phyloP scores from a whole-genome alignment of 2,797 vertebrate genomes.

The Limosa lapponica region DNA sequence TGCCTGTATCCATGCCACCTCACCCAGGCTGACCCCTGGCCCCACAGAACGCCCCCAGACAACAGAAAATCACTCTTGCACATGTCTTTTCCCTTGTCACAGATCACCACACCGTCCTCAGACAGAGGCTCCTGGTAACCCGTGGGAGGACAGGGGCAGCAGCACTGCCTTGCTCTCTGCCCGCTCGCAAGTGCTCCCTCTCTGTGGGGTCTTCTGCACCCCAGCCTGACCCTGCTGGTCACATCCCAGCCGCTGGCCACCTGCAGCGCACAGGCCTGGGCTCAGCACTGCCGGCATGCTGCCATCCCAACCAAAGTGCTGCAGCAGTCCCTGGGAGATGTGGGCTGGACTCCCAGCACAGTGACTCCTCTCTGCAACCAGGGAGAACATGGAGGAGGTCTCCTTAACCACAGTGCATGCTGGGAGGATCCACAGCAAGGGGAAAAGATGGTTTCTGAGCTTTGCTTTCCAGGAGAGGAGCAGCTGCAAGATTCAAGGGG shows the following conservation, averaged over 20 bases:
- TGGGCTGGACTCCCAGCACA: neutral
- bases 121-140: neutral
- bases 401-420: neutral
- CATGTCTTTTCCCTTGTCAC: neutral
- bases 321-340: neutral
- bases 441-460: neutral
- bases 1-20: accelerated
- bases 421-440: neutral
- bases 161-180: neutral
- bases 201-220: neutral
- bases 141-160: neutral
- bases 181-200: accelerated
- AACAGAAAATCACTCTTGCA: neutral
- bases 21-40: accelerated
- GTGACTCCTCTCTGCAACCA: neutral
- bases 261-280: accelerated
- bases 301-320: neutral
- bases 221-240: neutral
- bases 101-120: too few relatives aligned
- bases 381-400: accelerated
- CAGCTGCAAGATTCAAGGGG: neutral
- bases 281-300: accelerated
- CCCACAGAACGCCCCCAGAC: too few relatives aligned
- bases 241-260: neutral
- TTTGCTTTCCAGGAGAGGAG: neutral